Evolutionary conservation across 2,113 vertebrate genomes (phyloP), one percentile per base, ranked within the genome.

Genomic region (Eulacestoma nigropectus): DNA sequence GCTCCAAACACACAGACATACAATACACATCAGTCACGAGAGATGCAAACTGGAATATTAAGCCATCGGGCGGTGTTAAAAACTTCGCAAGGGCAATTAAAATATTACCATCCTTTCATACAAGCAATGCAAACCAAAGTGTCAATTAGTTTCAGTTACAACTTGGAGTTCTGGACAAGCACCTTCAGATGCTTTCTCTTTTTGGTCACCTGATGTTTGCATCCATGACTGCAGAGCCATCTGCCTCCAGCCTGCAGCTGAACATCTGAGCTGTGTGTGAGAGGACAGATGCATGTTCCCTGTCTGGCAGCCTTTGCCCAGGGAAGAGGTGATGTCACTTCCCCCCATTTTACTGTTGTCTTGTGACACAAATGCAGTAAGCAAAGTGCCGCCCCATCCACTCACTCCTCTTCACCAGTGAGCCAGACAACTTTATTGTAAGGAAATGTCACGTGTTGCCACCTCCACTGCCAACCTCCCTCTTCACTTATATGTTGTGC

Each of bases 231-330:
- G 21, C 18, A 6, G 0, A 0, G 33, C 52, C 13, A 32, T 11
- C 64, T 8, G 8, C 60, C 35, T 49, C 47, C 25, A 11, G 35
- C 26, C 37, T 39, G 63, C 35, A 83, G 41, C 1, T 41, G 39
- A 69, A 27, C 41, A 62, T 11, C 49, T 19, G 63, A 49, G 32
- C 32, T 8, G 8, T 1, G 11, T 14, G 41, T 4, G 56, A 46
- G 4, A 8, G 39, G 42, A 55, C 22, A 13, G 0, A 1, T 6
- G 39, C 47, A 2, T 1, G 3, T 4, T 11, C 10, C 4, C 25
- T 7, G 8, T 2, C 20, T 4, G 4, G n/a, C 35, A 84, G 59
- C 55, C 30, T 49, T 4, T 56, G 44, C 16, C 19, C 7, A 1
- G 1, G 7, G 26, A 85, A 7, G 44, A 57, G 33, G 46, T 1